Evolutionary conservation across 2,888 invertebrate species (phyloP), one percentile per base, ranked within the genome.

Genomic region (Scaptomyza cyrtandrae): DNA sequence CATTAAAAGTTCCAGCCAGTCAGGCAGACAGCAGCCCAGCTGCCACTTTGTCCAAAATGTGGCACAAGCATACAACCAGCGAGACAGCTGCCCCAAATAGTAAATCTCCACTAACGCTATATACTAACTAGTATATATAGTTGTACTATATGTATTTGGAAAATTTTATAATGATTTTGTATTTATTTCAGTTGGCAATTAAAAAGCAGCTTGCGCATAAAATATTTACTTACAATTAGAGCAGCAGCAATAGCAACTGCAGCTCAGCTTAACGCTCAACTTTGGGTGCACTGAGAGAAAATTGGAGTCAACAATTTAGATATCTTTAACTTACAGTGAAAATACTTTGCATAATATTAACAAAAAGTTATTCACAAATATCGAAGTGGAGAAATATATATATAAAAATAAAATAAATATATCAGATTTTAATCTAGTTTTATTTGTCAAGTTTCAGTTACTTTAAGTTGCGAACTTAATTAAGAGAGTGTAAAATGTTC

Each of bases 201-300:
- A 84, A 88, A 88, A 83, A 84, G 54, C 54, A 80, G 66, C 69
- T 77, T 80, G 61, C 56, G 77, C 72, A 88, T 84, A 71, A 88
- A 84, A 80, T 84, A 84, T 84, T 84, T 88, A 84, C 83, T 88
- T 86, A 86, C 83, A 84, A 84, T 84, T 84, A 84, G 80, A 78
- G 80, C 78, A 65, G 14, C 24, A 55, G 41, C 52, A 62, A 45
- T 77, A 75, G 78, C 13, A 50, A 64, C 33, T 41, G 46, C 56
- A 58, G 70, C 74, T 46, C 50, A 62, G 45, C 54, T 60, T 46
- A 52, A 27, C 55, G 62, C 68, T 33, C 19, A 53, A 41, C 41
- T 45, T 19, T 16, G 14, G 16, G 24, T 24, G 14, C 50, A 50
- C 35, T 11, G 35, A 19, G 19, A 19, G 6, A 50, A 50, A 14